These are phyloP conservation scores for Ciconia nigra DNA, from an alignment of 2,797 vertebrate genomes.

Conservation along the genomic window DNA sequence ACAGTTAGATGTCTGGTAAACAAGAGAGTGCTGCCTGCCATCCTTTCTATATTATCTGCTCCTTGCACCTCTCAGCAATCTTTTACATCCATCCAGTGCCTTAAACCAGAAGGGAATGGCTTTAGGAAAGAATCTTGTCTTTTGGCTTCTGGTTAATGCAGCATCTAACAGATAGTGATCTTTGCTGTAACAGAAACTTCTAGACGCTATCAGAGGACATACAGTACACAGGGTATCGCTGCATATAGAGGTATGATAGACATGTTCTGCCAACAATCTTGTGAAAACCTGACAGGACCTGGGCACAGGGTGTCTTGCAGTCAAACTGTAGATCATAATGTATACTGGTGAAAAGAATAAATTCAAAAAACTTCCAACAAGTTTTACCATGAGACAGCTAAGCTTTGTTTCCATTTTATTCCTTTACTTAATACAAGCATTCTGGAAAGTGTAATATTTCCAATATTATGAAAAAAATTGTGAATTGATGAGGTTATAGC, in stretches of 20 bases:
- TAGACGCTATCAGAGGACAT: background rate
- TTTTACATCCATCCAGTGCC: background rate
- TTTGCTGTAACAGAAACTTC: background rate
- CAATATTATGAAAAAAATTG: background rate
- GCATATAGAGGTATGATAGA: background rate
- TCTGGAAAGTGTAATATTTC: background rate
- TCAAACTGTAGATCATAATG: background rate
- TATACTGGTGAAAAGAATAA: background rate
- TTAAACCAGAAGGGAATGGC: background rate
- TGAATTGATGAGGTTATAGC: background rate
- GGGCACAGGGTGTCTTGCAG: background rate
- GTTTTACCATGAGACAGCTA: background rate
- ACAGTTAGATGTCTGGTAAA: background rate
- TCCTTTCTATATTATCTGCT: background rate
- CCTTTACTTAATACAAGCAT: background rate
- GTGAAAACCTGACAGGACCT: background rate
- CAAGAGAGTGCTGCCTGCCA: background rate
- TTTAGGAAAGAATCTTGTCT: background rate
- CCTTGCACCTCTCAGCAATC: background rate
- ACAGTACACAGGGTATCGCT: fast-evolving
- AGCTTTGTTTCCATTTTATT: background rate
- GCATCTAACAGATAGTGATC: background rate
- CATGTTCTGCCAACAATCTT: background rate
- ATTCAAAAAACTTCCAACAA: background rate
- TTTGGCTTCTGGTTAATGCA: background rate